Evolutionary conservation across 1,140 invertebrate genomes (phyloP), one percentile per base, ranked within the genome.

Genomic region (Wasmannia auropunctata): DNA sequence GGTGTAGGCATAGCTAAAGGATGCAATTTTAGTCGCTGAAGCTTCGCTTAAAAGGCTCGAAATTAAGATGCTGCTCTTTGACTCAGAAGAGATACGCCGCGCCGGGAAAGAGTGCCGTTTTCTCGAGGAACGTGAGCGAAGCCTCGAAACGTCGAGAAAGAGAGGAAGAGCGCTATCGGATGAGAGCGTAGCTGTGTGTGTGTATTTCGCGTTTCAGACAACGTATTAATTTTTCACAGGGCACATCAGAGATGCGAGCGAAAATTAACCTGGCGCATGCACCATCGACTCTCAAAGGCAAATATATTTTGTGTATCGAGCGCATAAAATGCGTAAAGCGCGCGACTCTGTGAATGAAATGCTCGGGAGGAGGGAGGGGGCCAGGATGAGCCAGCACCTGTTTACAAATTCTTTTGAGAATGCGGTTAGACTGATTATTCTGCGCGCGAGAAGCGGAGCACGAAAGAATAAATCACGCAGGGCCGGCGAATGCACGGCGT

Each of bases 201-300:
- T n/a, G n/a, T n/a, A n/a, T n/a, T n/a, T n/a, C 37, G 49, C 19
- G 19, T 72, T 43, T 77, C 60, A 85, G 63, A 72, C 46, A 75
- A 70, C 62, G 49, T 76, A 87, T 87, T 88, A 88, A 88, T 87
- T 87, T 88, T 87, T 87, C 86, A n/a, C n/a, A 76, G 25, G 31
- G 19, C 43, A 37, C 40, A 74, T 83, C 40, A 58, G 8, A 72
- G 67, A 74, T 83, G 79, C 54, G 79, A 60, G 31, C 34, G n/a
- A 58, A 74, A 83, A 58, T 72, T 83, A 83, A 83, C 37, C 14
- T 4, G 19, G 6, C 60, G 28, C 51, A 81, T 81, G 65, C 67
- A 25, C 67, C 34, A 72, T 81, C 25, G 37, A 31, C 22, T 56
- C 7, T 74, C 79, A 83, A 74, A 83, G 40, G 67, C 40, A 58